A percentile compares a stretch with the other conserved stretches of the same genome.
Evolutionary conservation across 2,113 vertebrate species (phyloP).

Genomic region (Taurulus bubalis): DNA sequence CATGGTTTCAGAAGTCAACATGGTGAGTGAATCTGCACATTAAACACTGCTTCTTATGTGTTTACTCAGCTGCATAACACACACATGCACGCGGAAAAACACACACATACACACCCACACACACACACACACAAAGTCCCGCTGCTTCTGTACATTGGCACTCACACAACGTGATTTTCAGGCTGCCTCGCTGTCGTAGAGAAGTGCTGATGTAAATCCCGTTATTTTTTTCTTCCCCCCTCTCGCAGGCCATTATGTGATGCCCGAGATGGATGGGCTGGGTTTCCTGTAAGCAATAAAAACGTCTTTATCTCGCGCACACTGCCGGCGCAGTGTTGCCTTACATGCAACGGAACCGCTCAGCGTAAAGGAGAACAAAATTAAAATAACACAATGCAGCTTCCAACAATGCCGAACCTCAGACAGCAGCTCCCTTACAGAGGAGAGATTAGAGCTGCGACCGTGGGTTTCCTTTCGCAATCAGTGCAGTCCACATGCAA

Average conservation of each 20-base stretch:
- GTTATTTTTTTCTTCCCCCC: background rate
- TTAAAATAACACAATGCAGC: background rate
- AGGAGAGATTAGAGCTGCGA: constrained; percentile 34
- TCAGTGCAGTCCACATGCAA: constrained; percentile 24
- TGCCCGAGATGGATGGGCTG: constrained; percentile 56
- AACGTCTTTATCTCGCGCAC: constrained; percentile 50
- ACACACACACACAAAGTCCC: background rate
- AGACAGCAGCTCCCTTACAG: constrained; percentile 16
- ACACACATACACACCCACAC: background rate
- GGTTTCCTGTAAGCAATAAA: constrained; percentile 67
- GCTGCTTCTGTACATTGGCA: constrained; percentile 3
- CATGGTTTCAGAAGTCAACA: constrained; percentile 98
- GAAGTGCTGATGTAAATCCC: constrained; percentile 51
- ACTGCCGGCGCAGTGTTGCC: constrained; percentile 29
- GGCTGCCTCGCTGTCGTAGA: background rate
- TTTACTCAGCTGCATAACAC: background rate
- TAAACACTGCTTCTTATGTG: constrained; percentile 3
- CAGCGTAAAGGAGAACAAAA: background rate
- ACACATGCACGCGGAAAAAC: background rate
- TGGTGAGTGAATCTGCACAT: constrained; percentile 86
- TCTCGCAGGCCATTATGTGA: constrained; percentile 49
- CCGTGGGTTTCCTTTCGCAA: constrained; percentile 11
- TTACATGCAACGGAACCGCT: constrained; percentile 1
- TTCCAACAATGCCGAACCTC: constrained; percentile 27
- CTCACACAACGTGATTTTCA: constrained; percentile 5